Evolutionary conservation across 2,888 invertebrate species (phyloP).

Genomic region (Ornithoptera priamus): DNA sequence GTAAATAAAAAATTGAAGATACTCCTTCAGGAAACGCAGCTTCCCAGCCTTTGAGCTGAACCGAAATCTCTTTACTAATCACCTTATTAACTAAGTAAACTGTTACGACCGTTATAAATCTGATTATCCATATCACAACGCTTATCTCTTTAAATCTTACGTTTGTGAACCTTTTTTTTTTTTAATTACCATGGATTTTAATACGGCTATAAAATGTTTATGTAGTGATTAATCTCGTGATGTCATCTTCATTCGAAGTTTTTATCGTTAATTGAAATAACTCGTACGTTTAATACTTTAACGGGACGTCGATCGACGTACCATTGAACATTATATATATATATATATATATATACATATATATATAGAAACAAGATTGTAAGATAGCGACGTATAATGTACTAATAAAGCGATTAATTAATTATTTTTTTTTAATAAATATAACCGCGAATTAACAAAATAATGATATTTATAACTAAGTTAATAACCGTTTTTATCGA

Average conservation of each 20-base stretch:
- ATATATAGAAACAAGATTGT: not conserved
- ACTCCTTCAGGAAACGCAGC: not conserved
- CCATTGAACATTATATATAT: not conserved
- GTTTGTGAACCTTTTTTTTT: constrained; percentile 4
- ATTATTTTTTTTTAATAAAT: no score
- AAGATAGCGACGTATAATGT: no score
- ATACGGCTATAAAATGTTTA: constrained; percentile 24
- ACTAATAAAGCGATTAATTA: no score
- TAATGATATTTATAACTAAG: no score
- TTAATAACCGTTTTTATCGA: no score
- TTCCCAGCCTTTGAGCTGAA: not conserved
- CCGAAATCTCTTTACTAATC: constrained; percentile 5
- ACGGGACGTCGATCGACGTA: constrained; percentile 1
- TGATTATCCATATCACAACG: constrained; percentile 14
- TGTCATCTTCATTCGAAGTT: constrained; percentile 22
- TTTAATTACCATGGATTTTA: constrained; percentile 24
- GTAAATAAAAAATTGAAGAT: not conserved
- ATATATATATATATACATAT: not conserved
- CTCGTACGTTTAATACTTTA: constrained; percentile 11
- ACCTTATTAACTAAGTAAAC: constrained; percentile 14
- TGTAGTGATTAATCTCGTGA: constrained; percentile 12
- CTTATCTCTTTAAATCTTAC: constrained; percentile 10
- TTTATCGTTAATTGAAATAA: constrained; percentile 16
- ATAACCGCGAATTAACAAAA: no score
- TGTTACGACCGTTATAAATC: constrained; percentile 24